These are phyloP conservation scores for Stramonita haemastoma DNA, from an alignment of 2,888 invertebrate species.

Conservation along the genomic window DNA sequence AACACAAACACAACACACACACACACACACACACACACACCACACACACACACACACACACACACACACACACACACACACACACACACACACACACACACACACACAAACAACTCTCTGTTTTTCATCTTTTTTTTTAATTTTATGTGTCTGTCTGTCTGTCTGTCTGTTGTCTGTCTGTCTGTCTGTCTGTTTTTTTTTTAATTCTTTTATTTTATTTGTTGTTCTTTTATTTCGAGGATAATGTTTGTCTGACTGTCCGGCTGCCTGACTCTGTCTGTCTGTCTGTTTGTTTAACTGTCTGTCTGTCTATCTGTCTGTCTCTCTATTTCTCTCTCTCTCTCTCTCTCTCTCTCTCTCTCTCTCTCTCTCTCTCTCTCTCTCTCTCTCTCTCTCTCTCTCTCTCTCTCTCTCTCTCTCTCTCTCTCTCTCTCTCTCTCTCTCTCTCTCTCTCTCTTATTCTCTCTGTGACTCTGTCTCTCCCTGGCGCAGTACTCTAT, in stretches of 20 bases:
- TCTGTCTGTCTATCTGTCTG: slow-evolving; percentile 3
- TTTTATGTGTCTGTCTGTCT: neutral
- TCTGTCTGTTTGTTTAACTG: neutral
- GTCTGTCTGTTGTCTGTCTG: slow-evolving; percentile 3
- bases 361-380: slow-evolving; percentile 12
- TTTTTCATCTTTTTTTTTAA: neutral
- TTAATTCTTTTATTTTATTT: neutral
- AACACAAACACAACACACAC: too few species aligned
- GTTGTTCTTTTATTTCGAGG: too few species aligned
- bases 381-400: neutral
- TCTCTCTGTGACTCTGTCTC: slow-evolving; percentile 21
- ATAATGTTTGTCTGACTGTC: neutral
- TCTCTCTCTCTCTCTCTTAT: slow-evolving; percentile 21
- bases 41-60: too few species aligned
- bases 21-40: too few species aligned
- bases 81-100: too few species aligned
- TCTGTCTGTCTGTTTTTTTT: neutral
- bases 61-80: too few species aligned
- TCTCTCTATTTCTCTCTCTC: slow-evolving; percentile 4
- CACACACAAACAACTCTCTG: neutral
- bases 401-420: neutral
- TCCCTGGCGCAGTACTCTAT: too few species aligned
- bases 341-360: slow-evolving; percentile 20
- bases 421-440: slow-evolving; percentile 20
- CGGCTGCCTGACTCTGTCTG: neutral